phyloP scores from a whole-genome alignment of 2,797 vertebrate species.

The Chanos chanos region DNA sequence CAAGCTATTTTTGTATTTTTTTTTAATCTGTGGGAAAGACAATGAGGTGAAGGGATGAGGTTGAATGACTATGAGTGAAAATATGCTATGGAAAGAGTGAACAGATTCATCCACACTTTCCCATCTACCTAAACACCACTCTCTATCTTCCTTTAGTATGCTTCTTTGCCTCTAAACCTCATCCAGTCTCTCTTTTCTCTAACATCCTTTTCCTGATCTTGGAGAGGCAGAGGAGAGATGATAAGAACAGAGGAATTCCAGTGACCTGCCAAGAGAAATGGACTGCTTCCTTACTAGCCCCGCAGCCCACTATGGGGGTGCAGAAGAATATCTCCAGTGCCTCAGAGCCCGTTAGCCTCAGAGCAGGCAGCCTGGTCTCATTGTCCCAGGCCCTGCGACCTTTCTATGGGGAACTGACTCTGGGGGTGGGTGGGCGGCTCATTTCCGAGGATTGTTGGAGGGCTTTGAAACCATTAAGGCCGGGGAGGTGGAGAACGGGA shows the following conservation, averaged over 20 bases:
- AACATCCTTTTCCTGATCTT: constrained; percentile 49
- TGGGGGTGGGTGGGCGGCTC: constrained; percentile 47
- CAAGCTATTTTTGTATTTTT: neutral
- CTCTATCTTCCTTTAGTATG: neutral
- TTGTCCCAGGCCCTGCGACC: constrained; percentile 64
- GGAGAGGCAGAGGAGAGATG: constrained; percentile 20
- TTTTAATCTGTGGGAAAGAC: neutral
- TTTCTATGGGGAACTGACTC: constrained; percentile 66
- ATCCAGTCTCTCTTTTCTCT: constrained; percentile 4
- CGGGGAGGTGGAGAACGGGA: neutral
- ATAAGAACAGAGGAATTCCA: constrained; percentile 53
- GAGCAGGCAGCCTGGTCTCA: constrained; percentile 39
- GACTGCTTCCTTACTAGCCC: constrained; percentile 47
- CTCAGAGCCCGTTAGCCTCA: constrained; percentile 10
- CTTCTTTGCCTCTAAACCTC: too few species aligned
- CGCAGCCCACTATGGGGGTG: constrained; percentile 9
- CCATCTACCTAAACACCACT: neutral
- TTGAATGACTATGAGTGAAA: neutral
- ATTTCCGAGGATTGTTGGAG: constrained; percentile 83
- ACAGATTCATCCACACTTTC: too few species aligned
- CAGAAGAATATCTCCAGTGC: constrained; percentile 9
- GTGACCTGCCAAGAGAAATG: constrained; percentile 57
- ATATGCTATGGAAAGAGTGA: neutral
- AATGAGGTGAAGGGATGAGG: neutral
- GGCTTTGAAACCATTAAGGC: constrained; percentile 48